A percentile compares a stretch with the other conserved stretches of the same genome.
Conservation (phyloP, 2,888 invertebrate species). For the Drosophila antonietae region DNA sequence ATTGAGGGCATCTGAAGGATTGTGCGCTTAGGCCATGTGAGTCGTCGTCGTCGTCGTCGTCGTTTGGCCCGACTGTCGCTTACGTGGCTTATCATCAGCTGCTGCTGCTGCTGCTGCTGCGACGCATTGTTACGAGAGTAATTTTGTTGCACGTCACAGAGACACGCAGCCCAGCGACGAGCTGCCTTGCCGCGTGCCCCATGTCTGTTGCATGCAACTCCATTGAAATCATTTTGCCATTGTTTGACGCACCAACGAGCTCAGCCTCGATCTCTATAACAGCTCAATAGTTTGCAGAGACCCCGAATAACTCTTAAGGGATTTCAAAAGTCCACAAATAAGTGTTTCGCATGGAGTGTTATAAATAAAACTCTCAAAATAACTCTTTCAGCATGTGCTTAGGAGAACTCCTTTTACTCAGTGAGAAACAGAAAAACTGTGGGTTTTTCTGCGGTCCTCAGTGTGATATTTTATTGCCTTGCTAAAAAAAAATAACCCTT, state of each 20-base stretch:
- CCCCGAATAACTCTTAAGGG: no score
- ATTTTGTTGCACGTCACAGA: constrained; percentile 27
- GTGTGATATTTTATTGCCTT: no score
- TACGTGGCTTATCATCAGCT: constrained; percentile 70
- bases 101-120: constrained; percentile 33
- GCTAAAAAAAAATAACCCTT: no score
- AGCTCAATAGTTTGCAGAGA: constrained; percentile 3
- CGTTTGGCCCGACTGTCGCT: constrained; percentile 1
- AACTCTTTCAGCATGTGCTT: no score
- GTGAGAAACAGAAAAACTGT: no score
- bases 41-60: not conserved
- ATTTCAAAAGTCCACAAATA: no score
- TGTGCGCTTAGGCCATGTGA: constrained; percentile 22
- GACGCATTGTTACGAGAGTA: constrained; percentile 34
- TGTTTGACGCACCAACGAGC: constrained; percentile 44
- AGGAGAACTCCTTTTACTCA: no score
- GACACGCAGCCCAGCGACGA: not conserved
- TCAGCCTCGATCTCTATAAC: not conserved
- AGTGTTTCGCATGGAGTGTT: no score
- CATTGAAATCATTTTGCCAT: constrained; percentile 31
- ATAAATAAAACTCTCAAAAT: no score
- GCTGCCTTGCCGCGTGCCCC: constrained; percentile 12
- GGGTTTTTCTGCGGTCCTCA: no score
- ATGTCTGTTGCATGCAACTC: constrained; percentile 29
- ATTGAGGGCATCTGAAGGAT: constrained; percentile 44